Base-by-base conservation (phyloP, 2,113 vertebrate species). In the Sinocyclocheilus anophthalmus region DNA sequence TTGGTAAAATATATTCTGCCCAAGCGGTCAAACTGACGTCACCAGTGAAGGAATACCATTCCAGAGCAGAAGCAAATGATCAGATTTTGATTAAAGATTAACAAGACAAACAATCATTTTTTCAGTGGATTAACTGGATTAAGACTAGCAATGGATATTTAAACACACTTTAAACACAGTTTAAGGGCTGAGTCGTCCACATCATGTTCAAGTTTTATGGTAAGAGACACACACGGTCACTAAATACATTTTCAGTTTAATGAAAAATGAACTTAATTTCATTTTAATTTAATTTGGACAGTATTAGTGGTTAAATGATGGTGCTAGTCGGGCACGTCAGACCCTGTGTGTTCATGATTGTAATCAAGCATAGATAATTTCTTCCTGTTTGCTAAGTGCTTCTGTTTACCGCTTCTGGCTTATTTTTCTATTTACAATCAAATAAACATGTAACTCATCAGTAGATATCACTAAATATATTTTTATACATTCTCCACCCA, bases 281-380 rank as follows among this genome's bases (percentile, higher is more conserved):
- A 42, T 42, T 42, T 42, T 7, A 42, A 42, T 42, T 59, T 22
- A 10, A 26, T 50, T 26, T 26, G 37, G 20, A 26, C 18, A 0
- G 24, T 59, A 79, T 59, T 59, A 48, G 11, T 48, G 30, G 22
- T 79, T 59, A 16, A 26, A 55, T 77, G 7, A 78, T 12, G 42
- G 72, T 1, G 5, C 53, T 53, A 53, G 4, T 0, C 13, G 45
- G 14, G 53, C 18, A 59, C 59, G n/a, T 63, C 22, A 81, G 33
- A 81, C 37, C 4, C 22, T 42, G 26, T 61, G 37, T 80, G 57
- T 42, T 24, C 22, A 63, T 81, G 37, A 63, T 63, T 80, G 78
- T 80, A 80, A 81, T 63, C 48, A 77, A 77, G 75, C 48, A 48
- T 7, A 55, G 75, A 55, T 55, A 0, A 53, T 53, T 57, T 6